Base-by-base conservation (phyloP, 1,140 invertebrate genomes). In the Agrilus planipennis region DNA sequence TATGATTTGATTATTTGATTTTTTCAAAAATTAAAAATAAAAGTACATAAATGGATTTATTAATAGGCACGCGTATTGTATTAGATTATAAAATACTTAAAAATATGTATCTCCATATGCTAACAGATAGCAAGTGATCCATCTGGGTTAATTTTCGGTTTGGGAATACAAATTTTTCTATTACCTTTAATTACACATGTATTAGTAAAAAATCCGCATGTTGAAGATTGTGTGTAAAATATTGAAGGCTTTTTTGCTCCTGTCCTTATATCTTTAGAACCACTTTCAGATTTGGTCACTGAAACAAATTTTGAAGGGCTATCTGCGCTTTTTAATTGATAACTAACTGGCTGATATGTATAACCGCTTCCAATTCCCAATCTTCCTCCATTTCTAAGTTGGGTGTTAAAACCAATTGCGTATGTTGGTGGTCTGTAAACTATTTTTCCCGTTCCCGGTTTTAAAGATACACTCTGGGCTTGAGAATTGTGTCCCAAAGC, bases 131-230 rank as follows among this genome's bases (percentile, higher is more conserved):
- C 65, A 14, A 69, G 67, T 7, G 66, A 66, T 3, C 72, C 72
- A 50, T 75, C 70, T 4, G 72, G 53, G 49, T 72, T 63, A 1
- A 65, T 69, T 36, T 71, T 70, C 19, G 68, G 55, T 58, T 82
- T 84, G 0, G 83, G 83, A 45, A 79, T 79, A 56, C 84, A 88
- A 20, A 86, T 76, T 60, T 85, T 85, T 29, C 77, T 80, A 47
- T 75, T 71, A 22, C 80, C 81, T 52, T 82, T 81, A 49, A 81
- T 72, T 22, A 83, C 83, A 51, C 83, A 87, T 0, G 81, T 79
- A 55, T 87, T 86, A 2, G 83, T 85, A 47, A 86, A 86, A 52
- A 85, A 85, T 20, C 84, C 84, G 59, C 83, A 88, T 0, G 79
- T 84, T 2, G 82, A 85, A 11, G 81, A 84, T 57, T 88, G 86